Evolutionary conservation across 2,113 vertebrate genomes (phyloP).

Genomic region (Etia nguti): DNA sequence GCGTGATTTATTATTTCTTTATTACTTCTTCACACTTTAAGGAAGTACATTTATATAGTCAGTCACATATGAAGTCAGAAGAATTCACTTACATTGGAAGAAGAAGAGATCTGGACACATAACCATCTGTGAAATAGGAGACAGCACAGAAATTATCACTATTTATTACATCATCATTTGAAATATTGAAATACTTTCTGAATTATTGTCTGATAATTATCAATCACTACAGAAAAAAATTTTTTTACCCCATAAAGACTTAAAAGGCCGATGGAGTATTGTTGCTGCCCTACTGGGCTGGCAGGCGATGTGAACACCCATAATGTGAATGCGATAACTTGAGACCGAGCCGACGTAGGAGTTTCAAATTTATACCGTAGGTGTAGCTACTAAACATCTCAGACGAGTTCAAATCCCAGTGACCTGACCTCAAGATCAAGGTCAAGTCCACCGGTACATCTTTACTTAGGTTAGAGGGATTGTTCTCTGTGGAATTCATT

Average conservation of each 20-base stretch:
- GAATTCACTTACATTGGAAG: constrained; percentile 61
- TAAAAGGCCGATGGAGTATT: neutral
- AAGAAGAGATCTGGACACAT: constrained; percentile 65
- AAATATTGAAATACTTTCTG: neutral
- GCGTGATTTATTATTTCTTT: rapidly evolving
- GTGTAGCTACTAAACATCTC: neutral
- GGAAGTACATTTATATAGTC: neutral
- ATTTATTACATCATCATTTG: neutral
- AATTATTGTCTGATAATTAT: neutral
- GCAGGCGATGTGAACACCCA: neutral
- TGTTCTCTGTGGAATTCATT: neutral
- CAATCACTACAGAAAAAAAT: neutral
- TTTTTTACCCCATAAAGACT: neutral
- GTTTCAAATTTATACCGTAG: neutral
- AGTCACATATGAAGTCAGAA: neutral
- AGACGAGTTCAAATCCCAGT: rapidly evolving
- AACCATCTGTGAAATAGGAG: constrained; percentile 65
- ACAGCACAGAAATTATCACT: neutral
- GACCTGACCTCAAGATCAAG: neutral
- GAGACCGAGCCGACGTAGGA: neutral
- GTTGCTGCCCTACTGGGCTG: neutral
- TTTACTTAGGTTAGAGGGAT: neutral
- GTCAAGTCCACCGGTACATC: neutral
- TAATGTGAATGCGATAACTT: neutral
- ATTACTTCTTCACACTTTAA: neutral